Conservation (phyloP, 2,888 invertebrate species). For the Synanthedon formicaeformis region DNA sequence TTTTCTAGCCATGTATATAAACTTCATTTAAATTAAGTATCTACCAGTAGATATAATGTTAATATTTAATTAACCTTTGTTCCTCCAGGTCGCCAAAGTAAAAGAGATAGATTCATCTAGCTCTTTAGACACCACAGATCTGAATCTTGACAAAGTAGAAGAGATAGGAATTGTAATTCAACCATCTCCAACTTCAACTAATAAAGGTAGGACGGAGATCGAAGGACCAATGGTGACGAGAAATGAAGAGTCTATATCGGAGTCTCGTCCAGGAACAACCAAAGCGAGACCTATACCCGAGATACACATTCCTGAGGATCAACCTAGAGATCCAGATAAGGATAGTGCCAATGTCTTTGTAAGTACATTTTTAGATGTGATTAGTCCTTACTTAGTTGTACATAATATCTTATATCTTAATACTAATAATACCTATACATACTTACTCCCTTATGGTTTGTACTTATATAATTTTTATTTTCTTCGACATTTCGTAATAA, state of each 20-base stretch:
- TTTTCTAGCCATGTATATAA: too few relatives aligned
- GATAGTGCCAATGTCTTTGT: conserved; percentile 50
- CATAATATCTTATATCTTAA: not conserved
- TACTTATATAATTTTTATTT: too few relatives aligned
- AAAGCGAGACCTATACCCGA: conserved; percentile 48
- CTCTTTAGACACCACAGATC: conserved; percentile 26
- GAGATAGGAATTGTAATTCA: conserved; percentile 18
- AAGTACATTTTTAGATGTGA: conserved; percentile 14
- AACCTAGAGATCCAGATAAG: conserved; percentile 53
- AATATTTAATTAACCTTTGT: too few relatives aligned
- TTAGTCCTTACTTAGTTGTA: not conserved
- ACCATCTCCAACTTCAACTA: conserved; percentile 16
- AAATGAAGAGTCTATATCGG: conserved; percentile 16
- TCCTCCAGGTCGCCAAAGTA: conserved; percentile 28
- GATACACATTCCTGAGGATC: conserved; percentile 14
- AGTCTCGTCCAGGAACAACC: conserved; percentile 29
- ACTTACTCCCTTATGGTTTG: too few relatives aligned
- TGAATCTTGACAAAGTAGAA: conserved; percentile 27
- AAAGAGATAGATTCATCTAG: conserved; percentile 21
- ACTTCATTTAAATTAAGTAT: too few relatives aligned
- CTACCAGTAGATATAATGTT: not conserved
- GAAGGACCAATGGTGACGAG: conserved; percentile 26
- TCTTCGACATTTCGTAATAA: too few relatives aligned
- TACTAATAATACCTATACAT: too few relatives aligned
- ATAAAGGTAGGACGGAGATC: conserved; percentile 16